Evolutionary conservation across 2,113 vertebrate species (phyloP), one percentile per base, ranked within the genome.

Genomic region (Amazona vittata): DNA sequence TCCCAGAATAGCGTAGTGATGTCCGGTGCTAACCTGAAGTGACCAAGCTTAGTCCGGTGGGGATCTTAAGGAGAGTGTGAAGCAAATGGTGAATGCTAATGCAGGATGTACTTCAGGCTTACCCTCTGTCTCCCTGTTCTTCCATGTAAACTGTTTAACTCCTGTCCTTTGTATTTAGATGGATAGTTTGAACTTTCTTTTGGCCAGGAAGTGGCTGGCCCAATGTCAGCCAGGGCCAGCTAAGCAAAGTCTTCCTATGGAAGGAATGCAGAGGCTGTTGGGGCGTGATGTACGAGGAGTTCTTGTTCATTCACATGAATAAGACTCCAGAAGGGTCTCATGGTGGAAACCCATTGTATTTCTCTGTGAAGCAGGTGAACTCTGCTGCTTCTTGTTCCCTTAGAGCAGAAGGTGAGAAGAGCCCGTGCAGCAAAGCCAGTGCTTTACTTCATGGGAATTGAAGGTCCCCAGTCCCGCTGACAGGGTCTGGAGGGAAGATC

Each of bases 231-330:
- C 47, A 60, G 57, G 33, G 33, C 22, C 44, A 20, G 4, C 13
- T 35, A 2, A 52, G 46, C 43, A 1, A 8, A 39, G 78, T 17
- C 29, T 77, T 39, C 46, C 46, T 62, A 37, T 6, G 55, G 4
- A 49, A 49, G 89, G 57, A n/a, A 6, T 3, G 14, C 74, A 47
- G 89, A 43, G 74, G 28, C 53, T 63, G 3, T 26, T n/a, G 15
- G 70, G 77, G 11, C 20, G 1, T 15, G 43, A 22, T 14, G 0
- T 1, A 0, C 6, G 78, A 7, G 24, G 67, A 37, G 63, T 25
- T 60, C 46, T 60, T 50, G 52, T 52, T 69, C n/a, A 0, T 50
- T 53, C 4, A 0, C 2, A 2, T 46, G 19, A 8, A 1, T 26
- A 28, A n/a, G 41, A 3, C 16, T 60, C 52, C 49, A 12, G 19